These are phyloP conservation scores for Recurvirostra avosetta DNA, from an alignment of 2,113 vertebrate genomes.

Conservation along the genomic window DNA sequence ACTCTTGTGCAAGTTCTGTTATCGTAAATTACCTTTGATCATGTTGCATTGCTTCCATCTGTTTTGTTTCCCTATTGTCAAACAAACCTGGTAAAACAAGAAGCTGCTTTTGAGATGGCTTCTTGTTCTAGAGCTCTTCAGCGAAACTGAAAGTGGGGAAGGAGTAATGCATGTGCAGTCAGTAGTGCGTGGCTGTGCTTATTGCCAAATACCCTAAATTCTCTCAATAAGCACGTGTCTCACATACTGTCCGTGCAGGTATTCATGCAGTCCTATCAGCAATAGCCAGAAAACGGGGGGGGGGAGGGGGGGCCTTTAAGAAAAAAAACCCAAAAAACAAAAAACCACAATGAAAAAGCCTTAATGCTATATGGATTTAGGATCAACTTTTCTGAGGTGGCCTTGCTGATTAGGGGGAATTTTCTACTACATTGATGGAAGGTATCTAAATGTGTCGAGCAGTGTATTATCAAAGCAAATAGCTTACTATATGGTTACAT, in stretches of 20 bases:
- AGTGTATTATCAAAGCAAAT: background rate
- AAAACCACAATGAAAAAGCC: rapidly evolving
- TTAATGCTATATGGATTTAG: background rate
- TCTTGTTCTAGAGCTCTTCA: background rate
- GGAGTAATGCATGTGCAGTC: background rate
- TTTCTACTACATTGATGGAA: background rate
- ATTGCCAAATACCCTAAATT: background rate
- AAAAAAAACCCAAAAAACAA: background rate
- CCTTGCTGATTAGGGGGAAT: background rate
- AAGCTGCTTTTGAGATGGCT: background rate
- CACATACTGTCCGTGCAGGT: rapidly evolving
- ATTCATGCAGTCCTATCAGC: background rate
- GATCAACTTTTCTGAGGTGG: background rate
- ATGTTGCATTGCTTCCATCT: background rate
- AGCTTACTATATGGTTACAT: background rate
- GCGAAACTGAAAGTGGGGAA: background rate
- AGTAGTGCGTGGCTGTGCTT: background rate
- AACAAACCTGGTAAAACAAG: background rate
- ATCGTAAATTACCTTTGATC: background rate
- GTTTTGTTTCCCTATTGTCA: background rate
- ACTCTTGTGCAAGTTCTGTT: background rate
- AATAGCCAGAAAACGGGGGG: background rate
- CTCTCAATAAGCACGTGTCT: background rate
- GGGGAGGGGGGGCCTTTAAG: background rate
- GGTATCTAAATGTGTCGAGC: background rate